Base-by-base conservation (phyloP, 2,797 vertebrate species). In the Cuniculus paca region DNA sequence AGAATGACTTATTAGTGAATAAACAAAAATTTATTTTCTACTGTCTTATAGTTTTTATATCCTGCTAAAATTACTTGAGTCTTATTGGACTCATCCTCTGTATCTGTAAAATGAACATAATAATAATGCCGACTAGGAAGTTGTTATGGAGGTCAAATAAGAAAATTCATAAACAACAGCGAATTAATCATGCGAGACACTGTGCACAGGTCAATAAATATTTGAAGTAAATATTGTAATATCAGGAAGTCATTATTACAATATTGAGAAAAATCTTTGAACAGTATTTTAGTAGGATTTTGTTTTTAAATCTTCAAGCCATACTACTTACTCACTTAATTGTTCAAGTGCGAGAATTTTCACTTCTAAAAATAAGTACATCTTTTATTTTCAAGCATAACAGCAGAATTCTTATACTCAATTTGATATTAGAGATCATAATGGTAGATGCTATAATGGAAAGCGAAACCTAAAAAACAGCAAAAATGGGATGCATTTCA, bases 401-500 rank as follows among this genome's bases (percentile, higher is more conserved):
- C 54, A 75, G 3, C 56, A 72, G 17, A 75, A 34, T 82, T 28
- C 50, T 90, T 36, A 68, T 19, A 94, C 26, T 77, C n/a, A 10
- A 34, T 54, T 74, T 58, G n/a, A 78, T 92, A 39, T 81, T n/a
- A 81, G 52, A 31, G 19, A 92, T 72, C 31, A 74, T 39, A 72
- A 50, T 16, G 36, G 9, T 36, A 88, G 74, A 84, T 77, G 5
- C 9, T 34, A n/a, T 39, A 61, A 90, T 70, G 54, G 77, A 92
- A 68, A 34, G 8, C 60, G 60, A 74, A 74, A 42, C 28, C 56
- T 2, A 0, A 56, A 81, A 88, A 28, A 26, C 2, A 42, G 17
- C 52, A 77, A 61, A 80, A 86, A 72, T 81, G 52, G 68, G 70
- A 86, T 88, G 39, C 39, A 50, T 84, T 61, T 80, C 81, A 90